Percentiles rank a stretch among this genome's conserved stretches.
Evolutionary conservation across 2,888 invertebrate genomes (phyloP).

Genomic region (Mactromeris polynyma): DNA sequence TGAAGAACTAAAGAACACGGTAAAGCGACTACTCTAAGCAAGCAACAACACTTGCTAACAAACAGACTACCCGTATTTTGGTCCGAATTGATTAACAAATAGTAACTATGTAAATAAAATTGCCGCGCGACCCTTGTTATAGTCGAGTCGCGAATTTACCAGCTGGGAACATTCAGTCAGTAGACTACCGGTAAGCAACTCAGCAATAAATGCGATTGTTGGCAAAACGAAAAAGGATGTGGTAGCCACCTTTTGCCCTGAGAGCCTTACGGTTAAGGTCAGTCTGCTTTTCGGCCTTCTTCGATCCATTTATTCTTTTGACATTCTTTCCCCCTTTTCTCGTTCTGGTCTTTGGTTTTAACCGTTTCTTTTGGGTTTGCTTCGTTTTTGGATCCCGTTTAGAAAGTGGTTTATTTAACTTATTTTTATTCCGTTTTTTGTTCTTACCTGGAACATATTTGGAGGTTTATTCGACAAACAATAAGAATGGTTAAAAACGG

Average conservation of each 20-base stretch:
- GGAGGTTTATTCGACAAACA: not conserved
- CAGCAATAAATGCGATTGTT: not conserved
- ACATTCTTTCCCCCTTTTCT: not conserved
- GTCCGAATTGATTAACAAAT: no score
- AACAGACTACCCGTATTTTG: no score
- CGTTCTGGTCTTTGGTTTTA: not conserved
- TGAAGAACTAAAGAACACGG: no score
- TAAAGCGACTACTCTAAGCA: no score
- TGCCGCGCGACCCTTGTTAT: no score
- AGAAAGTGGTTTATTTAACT: not conserved
- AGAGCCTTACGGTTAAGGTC: not conserved
- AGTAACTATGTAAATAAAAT: no score
- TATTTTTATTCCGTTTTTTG: not conserved
- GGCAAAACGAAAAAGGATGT: not conserved
- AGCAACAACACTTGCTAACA: no score
- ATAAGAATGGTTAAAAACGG: not conserved
- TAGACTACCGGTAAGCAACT: not conserved
- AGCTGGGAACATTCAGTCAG: not conserved
- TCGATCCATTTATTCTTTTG: not conserved
- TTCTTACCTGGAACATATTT: conserved; percentile 15
- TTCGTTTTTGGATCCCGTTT: not conserved
- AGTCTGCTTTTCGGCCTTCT: not conserved
- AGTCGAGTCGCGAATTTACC: not conserved
- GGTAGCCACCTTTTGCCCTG: not conserved
- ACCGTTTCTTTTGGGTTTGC: not conserved